Evolutionary conservation across 2,888 invertebrate genomes (phyloP), one percentile per base, ranked within the genome.

Genomic region (Polydrusus cervinus): DNA sequence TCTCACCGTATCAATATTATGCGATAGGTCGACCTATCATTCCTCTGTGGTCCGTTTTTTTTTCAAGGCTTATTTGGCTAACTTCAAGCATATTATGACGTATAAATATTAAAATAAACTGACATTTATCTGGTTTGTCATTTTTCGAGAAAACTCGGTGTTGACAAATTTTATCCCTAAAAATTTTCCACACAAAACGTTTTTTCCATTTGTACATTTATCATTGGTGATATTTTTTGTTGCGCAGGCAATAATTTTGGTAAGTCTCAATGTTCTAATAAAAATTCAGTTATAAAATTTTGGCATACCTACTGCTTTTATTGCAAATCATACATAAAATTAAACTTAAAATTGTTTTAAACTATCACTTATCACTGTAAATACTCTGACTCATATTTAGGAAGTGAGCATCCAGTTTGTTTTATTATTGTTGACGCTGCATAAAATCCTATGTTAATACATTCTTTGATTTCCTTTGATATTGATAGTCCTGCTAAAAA

Each of bases 401-500:
- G 89, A 78, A 89, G 80, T 76, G 87, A 87, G 77, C 89, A 89
- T 30, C 90, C 90, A 62, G 87, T 82, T 82, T 88, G 87, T 74
- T 87, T 86, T 53, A 90, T 88, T 68, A 90, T 88, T 81, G 87
- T 83, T 69, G 85, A 83, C 10, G 90, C 87, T 18, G 88, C 84
- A 82, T 84, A 84, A 79, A 84, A 86, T 13, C 89, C 90, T 74
- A 86, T 2, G 10, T 34, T 75, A 51, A 89, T 82, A 80, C 90
- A 89, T 57, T 87, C 85, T 38, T 83, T 83, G 11, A 89, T 78
- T 14, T 85, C 76, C 34, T 86, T 84, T 53, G 87, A 85, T 62
- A 84, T 83, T 51, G 89, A 83, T 79, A 88, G 85, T 8, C 87
- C 89, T n/a, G 88, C 87, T 60, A 91, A 81, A 82, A 91, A 91